Base-by-base conservation (phyloP, 2,888 invertebrate genomes). In the Apodemia hepburni region DNA sequence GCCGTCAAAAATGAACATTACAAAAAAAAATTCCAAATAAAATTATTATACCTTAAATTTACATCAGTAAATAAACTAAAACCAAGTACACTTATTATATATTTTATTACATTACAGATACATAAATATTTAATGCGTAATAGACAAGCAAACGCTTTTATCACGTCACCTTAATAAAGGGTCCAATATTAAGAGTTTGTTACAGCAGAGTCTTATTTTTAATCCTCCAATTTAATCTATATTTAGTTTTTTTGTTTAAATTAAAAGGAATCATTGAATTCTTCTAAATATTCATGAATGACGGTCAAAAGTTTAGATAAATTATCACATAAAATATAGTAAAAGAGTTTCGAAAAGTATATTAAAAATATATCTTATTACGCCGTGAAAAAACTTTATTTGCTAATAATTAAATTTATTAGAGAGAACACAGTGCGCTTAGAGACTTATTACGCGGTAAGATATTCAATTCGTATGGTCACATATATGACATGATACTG, bases 391-490 rank as follows among this genome's bases (percentile, higher is more conserved):
- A 74, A 71, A 70, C 78, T 79, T 85, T 74, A 82, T 82, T 86
- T 87, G 87, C 87, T 75, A 81, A 79, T 22, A 51, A 76, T 79
- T 75, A 76, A 74, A 77, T 73, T 84, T 74, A 74, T 74, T 78
- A 80, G 74, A 74, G 38, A 68, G 75, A 79, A 78, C 81, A 79
- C 85, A 85, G 79, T 86, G 84, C 87, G 89, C 89, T 89, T 87
- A 85, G 85, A 82, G 79, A 81, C 75, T 78, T 81, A 81, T 81
- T 75, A 82, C 84, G 78, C 64, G 47, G 69, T 81, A 79, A 80
- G 75, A 74, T 81, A 79, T 74, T 77, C 77, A 75, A 78, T 73
- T 78, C 77, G 76, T 73, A 79, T 77, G 73, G 73, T 77, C 81
- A 84, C 81, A 79, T 81, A 81, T 66, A 64, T 65, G 62, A 80